Evolutionary conservation across 2,797 vertebrate genomes (phyloP), one percentile per base, ranked within the genome.

Genomic region (Semotilus atromaculatus): DNA sequence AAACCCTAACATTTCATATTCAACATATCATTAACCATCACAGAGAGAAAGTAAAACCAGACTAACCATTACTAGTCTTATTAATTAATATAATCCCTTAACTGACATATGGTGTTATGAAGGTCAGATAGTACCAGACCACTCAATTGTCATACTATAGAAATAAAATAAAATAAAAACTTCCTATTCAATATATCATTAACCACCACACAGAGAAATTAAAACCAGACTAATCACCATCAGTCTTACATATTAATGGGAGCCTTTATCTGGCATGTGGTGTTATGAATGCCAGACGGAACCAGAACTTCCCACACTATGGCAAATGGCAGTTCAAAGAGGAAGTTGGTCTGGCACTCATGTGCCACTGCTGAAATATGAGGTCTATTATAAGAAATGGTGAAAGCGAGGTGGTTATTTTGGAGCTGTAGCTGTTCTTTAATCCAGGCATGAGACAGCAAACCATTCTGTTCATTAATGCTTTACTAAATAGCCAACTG

Each of bases 241-340:
- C 34, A 64, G 62, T n/a, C 81, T 51, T 77, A 55, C 38, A 48
- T 23, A 80, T 55, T 43, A 83, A 38, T 62, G n/a, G 23, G 23
- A 85, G 68, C 23, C 68, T 82, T 73, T 40, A 38, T 26, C 34
- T 64, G 70, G 79, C 18, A 68, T 48, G 31, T n/a, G 19, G n/a
- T 70, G 64, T 60, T 62, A 73, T 83, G 67, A 67, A 45, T 26
- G 36, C 43, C 80, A 67, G 29, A 75, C 7, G 36, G 26, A 71
- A 34, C 29, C 67, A 72, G 72, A 74, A 67, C 38, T n/a, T 81
- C 67, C 80, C 62, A 82, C 40, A 84, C 38, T 67, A 26, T 77
- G 75, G 38, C 29, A 55, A 43, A 82, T 68, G 82, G 67, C 10
- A 83, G 67, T 75, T 85, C 66, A 81, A 85, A 88, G 79, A 70